Percentiles rank a stretch among this genome's conserved stretches.
Conservation (phyloP, 1,140 invertebrate genomes). For the Papilio helenus region DNA sequence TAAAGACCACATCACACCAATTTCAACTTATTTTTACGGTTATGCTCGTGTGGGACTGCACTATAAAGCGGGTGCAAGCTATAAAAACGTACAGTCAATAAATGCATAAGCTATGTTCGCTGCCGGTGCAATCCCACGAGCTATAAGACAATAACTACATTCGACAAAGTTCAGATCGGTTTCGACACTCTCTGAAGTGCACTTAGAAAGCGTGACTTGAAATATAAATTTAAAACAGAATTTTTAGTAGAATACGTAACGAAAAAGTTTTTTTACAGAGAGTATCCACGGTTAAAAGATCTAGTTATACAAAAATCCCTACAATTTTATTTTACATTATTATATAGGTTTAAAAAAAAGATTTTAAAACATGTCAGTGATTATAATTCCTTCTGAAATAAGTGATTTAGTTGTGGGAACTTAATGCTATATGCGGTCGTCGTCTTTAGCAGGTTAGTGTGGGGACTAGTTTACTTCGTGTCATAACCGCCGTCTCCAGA, state of each 20-base stretch:
- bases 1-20: slow-evolving; percentile 19
- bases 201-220: neutral
- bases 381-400: no score
- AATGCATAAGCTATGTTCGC: slow-evolving; percentile 12
- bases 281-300: no score
- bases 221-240: neutral
- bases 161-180: slow-evolving; percentile 15
- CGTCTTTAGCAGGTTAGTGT: slow-evolving; percentile 14
- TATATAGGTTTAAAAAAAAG: no score
- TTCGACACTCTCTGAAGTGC: neutral
- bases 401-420: neutral
- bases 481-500: slow-evolving; percentile 24
- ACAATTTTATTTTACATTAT: no score
- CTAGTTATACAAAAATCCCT: no score
- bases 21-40: slow-evolving; percentile 35
- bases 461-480: slow-evolving; percentile 14
- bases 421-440: neutral
- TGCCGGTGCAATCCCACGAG: slow-evolving; percentile 31
- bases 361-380: no score
- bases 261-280: no score
- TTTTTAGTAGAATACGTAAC: neutral
- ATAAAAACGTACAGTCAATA: slow-evolving; percentile 37
- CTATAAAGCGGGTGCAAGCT: slow-evolving; percentile 26
- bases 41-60: slow-evolving; percentile 35
- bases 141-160: slow-evolving; percentile 27